These are phyloP conservation scores for Drosophila pseudoobscura DNA, from an alignment of 1,140 invertebrate genomes.

Conservation along the genomic window DNA sequence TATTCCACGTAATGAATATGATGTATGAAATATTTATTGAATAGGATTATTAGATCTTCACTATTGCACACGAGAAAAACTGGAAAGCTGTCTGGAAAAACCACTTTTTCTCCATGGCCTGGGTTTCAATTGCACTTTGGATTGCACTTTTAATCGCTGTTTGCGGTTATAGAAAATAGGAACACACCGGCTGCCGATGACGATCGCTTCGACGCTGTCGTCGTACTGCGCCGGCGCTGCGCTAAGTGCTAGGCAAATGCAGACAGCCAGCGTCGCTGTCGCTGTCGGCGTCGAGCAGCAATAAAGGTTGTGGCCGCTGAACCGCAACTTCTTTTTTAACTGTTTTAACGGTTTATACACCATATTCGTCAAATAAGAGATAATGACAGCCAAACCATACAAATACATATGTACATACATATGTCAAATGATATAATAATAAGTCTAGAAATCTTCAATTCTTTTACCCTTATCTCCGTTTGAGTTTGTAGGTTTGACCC, in stretches of 20 bases:
- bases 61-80: no score
- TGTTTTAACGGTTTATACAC: constrained; percentile 20
- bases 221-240: constrained; percentile 28
- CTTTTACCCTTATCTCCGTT: no score
- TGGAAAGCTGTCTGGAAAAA: no score
- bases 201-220: constrained; percentile 18
- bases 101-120: no score
- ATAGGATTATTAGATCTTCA: no score
- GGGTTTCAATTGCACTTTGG: constrained; percentile 4
- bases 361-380: constrained; percentile 15
- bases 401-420: no score
- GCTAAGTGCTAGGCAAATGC: constrained; percentile 38
- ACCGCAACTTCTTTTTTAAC: constrained; percentile 49
- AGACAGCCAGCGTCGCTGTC: constrained; percentile 8
- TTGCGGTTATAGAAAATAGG: neutral
- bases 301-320: constrained; percentile 41
- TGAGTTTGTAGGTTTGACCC: no score
- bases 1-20: no score
- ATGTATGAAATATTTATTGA: no score
- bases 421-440: no score
- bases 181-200: constrained; percentile 48
- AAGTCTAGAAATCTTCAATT: no score
- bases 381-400: neutral
- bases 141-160: constrained; percentile 1
- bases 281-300: constrained; percentile 12